phyloP scores from a whole-genome alignment of 2,888 invertebrate species.

The Pomacea canaliculata region DNA sequence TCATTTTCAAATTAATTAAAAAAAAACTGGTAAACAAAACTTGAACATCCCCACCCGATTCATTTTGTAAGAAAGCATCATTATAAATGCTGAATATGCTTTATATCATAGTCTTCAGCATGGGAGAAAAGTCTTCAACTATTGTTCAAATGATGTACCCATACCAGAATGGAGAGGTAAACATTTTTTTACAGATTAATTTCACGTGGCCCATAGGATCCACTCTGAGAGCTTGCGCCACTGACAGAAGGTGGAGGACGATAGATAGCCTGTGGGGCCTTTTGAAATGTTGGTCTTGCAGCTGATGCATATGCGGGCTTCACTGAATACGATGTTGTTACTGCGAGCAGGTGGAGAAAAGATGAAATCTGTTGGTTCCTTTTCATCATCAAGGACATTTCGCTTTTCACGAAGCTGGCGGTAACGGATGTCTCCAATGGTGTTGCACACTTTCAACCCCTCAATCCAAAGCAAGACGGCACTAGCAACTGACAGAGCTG shows the following conservation, averaged over 20 bases:
- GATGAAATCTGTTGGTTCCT: constrained; percentile 26
- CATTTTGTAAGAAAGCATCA: too few relatives aligned
- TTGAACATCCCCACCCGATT: too few relatives aligned
- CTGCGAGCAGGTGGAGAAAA: constrained; percentile 15
- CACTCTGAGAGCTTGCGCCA: constrained; percentile 17
- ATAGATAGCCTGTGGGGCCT: constrained; percentile 13
- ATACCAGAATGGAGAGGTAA: too few relatives aligned
- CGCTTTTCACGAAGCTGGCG: constrained; percentile 29
- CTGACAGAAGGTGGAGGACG: constrained; percentile 28
- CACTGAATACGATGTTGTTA: background rate
- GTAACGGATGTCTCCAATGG: constrained; percentile 30
- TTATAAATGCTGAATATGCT: too few relatives aligned
- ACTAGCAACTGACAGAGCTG: constrained; percentile 25
- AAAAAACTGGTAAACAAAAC: too few relatives aligned
- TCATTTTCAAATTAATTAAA: too few relatives aligned
- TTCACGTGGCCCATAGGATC: constrained; percentile 27
- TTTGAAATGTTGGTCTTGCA: background rate
- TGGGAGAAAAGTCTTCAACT: too few relatives aligned
- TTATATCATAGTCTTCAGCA: too few relatives aligned
- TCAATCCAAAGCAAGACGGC: constrained; percentile 34
- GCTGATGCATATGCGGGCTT: background rate
- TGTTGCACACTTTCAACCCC: constrained; percentile 25
- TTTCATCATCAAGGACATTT: constrained; percentile 29
- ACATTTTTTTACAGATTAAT: constrained; percentile 27
- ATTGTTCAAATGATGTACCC: too few relatives aligned